Conservation (phyloP, 1,140 invertebrate genomes). For the Oreohelix idahoensis region DNA sequence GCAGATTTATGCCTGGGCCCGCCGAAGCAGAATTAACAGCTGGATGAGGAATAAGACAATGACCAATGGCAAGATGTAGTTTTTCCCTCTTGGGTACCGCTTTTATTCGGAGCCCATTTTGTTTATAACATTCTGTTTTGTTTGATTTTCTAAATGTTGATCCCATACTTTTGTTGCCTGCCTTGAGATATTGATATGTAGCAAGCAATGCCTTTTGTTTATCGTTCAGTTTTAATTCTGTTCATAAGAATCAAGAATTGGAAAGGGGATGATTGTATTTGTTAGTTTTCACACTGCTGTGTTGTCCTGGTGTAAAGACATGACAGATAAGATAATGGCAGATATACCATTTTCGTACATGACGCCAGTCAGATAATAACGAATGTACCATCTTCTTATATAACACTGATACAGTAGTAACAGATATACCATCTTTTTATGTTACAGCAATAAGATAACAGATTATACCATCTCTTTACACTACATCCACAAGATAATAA, state of each 20-base stretch:
- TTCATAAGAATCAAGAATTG: not conserved
- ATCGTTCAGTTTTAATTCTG: not conserved
- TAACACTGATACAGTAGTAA: too few relatives aligned
- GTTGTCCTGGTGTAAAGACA: too few relatives aligned
- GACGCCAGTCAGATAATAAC: too few relatives aligned
- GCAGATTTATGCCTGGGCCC: slow-evolving; percentile 39
- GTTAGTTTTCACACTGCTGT: too few relatives aligned
- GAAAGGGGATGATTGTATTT: not conserved
- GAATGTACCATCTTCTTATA: too few relatives aligned
- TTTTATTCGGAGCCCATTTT: not conserved
- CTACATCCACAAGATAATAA: too few relatives aligned
- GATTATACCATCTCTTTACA: too few relatives aligned
- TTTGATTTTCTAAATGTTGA: not conserved
- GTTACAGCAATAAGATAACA: too few relatives aligned
- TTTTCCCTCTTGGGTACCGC: not conserved
- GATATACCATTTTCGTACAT: too few relatives aligned
- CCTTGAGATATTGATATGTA: not conserved
- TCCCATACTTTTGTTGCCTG: not conserved
- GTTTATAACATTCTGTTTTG: not conserved
- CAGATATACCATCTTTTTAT: too few relatives aligned
- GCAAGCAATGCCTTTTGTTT: not conserved
- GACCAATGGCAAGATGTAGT: slow-evolving; percentile 23
- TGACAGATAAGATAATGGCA: too few relatives aligned
- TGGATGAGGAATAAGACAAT: slow-evolving; percentile 26
- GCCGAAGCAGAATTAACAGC: slow-evolving; percentile 26